Evolutionary conservation across 2,113 vertebrate species (phyloP), one percentile per base, ranked within the genome.

Genomic region (Forbesichthys papilliferus): DNA sequence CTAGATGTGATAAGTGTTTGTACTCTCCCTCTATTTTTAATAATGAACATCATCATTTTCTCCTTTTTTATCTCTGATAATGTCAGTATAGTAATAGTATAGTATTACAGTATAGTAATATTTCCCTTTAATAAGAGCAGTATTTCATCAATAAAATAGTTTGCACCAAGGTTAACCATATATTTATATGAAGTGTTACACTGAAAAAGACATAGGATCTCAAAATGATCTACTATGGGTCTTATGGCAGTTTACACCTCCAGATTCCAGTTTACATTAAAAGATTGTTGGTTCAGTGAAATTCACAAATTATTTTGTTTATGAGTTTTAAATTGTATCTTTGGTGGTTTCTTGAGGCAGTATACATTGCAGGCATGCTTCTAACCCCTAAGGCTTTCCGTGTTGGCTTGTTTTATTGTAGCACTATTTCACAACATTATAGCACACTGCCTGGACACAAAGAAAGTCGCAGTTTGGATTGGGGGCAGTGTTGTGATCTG

Each of bases 301-400:
- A 42, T 42, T 42, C 36, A 42, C 36, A 42, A 6, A 42, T 8
- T 8, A 5, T 0, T 1, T 1, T 7, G 36, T 42, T 42, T 42
- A 42, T 42, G 36, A 27, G 27, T 27, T 27, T 27, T 27, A 27
- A 27, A 27, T 27, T 27, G 27, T 27, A 2, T 27, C 27, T 27
- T 27, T 27, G 1, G 27, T 27, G 27, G 27, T 3, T 27, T 6
- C n/a, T 14, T n/a, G 12, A 57, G 55, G 27, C 20, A 57, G 20
- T 10, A 58, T 58, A 34, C 9, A 27, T 20, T 14, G 11, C 18
- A 10, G 12, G 8, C 48, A 58, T 64, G 2, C 20, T 16, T 54
- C 20, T 52, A 59, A 79, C 64, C 77, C 68, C 64, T 20, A 57
- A 27, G 55, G 52, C 6, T 20, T 57, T 10, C 20, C 27, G 2